Evolutionary conservation across 1,140 invertebrate species (phyloP).

Genomic region (Caerostris darwini): DNA sequence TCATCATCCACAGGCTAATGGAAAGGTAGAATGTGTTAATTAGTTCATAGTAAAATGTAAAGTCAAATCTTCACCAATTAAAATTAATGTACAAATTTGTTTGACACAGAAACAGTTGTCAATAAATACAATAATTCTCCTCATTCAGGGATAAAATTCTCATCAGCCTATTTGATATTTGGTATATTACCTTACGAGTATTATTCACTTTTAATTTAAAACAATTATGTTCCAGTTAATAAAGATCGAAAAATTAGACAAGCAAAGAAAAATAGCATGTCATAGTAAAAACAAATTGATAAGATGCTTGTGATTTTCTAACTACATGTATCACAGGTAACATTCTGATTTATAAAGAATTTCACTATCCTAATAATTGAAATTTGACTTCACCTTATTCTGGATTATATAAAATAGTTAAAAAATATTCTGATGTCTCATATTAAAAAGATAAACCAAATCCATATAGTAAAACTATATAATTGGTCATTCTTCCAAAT

Average conservation of each 20-base stretch:
- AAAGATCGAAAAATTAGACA: too few relatives aligned
- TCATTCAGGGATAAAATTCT: background rate
- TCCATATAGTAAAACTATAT: too few relatives aligned
- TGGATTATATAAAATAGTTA: too few relatives aligned
- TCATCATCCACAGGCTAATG: background rate
- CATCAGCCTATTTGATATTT: background rate
- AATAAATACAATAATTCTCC: background rate
- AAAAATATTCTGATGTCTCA: too few relatives aligned
- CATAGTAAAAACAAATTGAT: background rate
- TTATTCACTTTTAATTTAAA: background rate
- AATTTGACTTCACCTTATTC: background rate
- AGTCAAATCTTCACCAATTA: background rate
- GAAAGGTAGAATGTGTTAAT: background rate
- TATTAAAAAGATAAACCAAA: too few relatives aligned
- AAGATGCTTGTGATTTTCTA: too few relatives aligned
- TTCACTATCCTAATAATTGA: background rate
- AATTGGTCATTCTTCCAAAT: too few relatives aligned
- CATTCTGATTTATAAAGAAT: background rate
- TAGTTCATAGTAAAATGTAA: conserved; percentile 30
- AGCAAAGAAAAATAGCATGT: background rate
- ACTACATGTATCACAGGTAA: background rate
- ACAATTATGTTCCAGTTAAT: too few relatives aligned
- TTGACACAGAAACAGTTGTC: background rate
- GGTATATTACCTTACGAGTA: too few relatives aligned
- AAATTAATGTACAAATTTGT: background rate